Evolutionary conservation across 1,140 invertebrate species (phyloP).

Genomic region (Cataglyphis hispanica): DNA sequence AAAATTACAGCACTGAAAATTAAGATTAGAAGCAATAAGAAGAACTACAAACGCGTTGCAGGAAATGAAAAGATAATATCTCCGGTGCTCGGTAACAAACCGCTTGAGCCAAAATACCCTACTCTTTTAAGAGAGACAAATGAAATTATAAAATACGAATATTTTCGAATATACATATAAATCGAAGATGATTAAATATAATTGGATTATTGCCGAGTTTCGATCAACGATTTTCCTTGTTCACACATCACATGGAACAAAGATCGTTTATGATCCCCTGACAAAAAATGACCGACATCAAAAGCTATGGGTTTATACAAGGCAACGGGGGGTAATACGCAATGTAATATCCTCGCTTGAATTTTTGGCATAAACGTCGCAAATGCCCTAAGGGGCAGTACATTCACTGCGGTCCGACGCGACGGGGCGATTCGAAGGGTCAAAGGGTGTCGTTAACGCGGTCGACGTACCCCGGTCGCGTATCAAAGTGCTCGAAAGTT

Average conservation of each 20-base stretch:
- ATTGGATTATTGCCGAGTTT: neutral
- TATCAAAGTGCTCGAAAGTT: slow-evolving; percentile 63
- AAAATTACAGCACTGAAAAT: slow-evolving; percentile 41
- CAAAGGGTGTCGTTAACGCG: slow-evolving; percentile 55
- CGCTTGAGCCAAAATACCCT: neutral
- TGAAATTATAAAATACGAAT: neutral
- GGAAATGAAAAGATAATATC: slow-evolving; percentile 54
- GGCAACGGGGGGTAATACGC: slow-evolving; percentile 21
- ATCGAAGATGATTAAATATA: neutral
- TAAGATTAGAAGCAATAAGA: slow-evolving; percentile 48
- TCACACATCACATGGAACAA: neutral
- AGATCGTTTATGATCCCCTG: slow-evolving; percentile 4
- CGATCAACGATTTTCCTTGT: slow-evolving; percentile 30
- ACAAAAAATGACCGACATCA: slow-evolving; percentile 33
- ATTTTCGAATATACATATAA: neutral
- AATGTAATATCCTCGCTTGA: slow-evolving; percentile 40
- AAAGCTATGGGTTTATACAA: slow-evolving; percentile 32
- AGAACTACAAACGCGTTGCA: slow-evolving; percentile 30
- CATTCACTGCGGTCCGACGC: slow-evolving; percentile 6
- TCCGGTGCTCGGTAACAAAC: neutral
- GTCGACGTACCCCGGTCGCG: slow-evolving; percentile 49
- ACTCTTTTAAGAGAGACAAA: neutral
- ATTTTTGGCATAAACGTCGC: slow-evolving; percentile 56
- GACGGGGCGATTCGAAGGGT: slow-evolving; percentile 37
- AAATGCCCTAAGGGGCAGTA: slow-evolving; percentile 37